Base-by-base conservation (phyloP, 2,113 vertebrate genomes). In the Oenanthe melanoleuca region DNA sequence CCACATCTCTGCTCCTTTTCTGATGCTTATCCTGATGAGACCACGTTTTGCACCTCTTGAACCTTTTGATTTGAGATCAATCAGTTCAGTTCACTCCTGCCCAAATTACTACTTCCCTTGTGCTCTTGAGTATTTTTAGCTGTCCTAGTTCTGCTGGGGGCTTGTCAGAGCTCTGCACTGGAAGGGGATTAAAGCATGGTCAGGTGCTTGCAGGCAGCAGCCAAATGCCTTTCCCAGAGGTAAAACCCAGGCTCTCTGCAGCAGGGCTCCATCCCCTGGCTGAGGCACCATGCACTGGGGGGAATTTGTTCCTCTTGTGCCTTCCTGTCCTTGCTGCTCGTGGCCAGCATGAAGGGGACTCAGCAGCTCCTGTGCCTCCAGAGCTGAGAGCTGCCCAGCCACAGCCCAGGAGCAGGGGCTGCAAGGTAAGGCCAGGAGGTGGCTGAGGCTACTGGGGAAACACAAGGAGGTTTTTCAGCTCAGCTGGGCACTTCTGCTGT, bases 111-210 rank as follows among this genome's bases (percentile, higher is more conserved):
- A 1, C 57, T 87, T 91, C 25, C 69, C 80, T 69, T 81, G 65
- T 42, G 78, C 70, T n/a, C 65, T 37, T 1, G 77, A 70, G 77
- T 95, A 95, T 96, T 97, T 97, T 96, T 95, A 96, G 91, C 96
- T 89, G 95, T 71, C 94, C 94, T 95, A 85, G 44, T 95, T 95
- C 92, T 84, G 69, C 83, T 74, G 73, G 40, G 92, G 50, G 52
- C 60, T 81, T 3, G 19, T 83, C 83, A 93, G 72, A 91, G 83
- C 91, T 91, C 49, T 84, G 69, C 40, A 8, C 83, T 87, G 73
- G 50, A 67, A 65, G 53, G 81, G 86, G 94, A 96, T 96, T 96
- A 95, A 92, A 74, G 17, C 14, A 7, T 8, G 34, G 83, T 92
- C 91, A 96, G 91, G 89, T 95, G 95, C 88, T 92, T 12, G 28